phyloP scores from a whole-genome alignment of 2,888 invertebrate species.

The Platypus cylindrus region DNA sequence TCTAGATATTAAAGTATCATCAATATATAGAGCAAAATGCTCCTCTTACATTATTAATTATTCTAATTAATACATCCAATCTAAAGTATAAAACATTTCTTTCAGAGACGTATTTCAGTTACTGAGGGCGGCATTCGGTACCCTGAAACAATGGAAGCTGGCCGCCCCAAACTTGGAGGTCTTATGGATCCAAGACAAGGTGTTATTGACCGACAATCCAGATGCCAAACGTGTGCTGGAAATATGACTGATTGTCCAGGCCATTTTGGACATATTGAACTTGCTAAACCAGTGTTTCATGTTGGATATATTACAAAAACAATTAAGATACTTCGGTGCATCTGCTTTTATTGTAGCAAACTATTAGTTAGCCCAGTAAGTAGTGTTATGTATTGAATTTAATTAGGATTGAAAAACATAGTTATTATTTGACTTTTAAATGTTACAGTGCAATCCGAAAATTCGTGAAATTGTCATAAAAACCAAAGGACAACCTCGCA shows the following conservation, averaged over 20 bases:
- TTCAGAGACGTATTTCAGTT: conserved; percentile 92
- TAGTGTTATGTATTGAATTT: no score
- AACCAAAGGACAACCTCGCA: conserved; percentile 91
- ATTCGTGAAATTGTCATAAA: conserved; percentile 91
- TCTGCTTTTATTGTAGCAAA: conserved; percentile 98
- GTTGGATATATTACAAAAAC: conserved; percentile 96
- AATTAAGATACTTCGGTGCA: conserved; percentile 94
- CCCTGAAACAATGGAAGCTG: conserved; percentile 97
- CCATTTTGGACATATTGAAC: conserved; percentile 97
- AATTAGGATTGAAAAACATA: no score
- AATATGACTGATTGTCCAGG: conserved; percentile 99
- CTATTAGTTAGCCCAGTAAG: conserved; percentile 86
- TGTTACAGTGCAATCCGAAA: conserved; percentile 69
- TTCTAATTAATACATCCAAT: no score
- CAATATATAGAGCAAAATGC: no score
- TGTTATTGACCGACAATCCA: conserved; percentile 84
- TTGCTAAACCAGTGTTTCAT: conserved; percentile 97
- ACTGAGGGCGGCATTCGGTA: conserved; percentile 94
- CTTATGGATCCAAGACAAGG: conserved; percentile 99
- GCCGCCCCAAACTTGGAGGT: conserved; percentile 93
- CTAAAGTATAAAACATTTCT: no score
- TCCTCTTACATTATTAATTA: no score
- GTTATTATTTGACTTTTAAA: no score
- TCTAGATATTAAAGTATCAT: no score
- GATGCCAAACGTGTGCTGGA: conserved; percentile 93